phyloP scores from a whole-genome alignment of 2,888 invertebrate species.

The Idaea biselata region DNA sequence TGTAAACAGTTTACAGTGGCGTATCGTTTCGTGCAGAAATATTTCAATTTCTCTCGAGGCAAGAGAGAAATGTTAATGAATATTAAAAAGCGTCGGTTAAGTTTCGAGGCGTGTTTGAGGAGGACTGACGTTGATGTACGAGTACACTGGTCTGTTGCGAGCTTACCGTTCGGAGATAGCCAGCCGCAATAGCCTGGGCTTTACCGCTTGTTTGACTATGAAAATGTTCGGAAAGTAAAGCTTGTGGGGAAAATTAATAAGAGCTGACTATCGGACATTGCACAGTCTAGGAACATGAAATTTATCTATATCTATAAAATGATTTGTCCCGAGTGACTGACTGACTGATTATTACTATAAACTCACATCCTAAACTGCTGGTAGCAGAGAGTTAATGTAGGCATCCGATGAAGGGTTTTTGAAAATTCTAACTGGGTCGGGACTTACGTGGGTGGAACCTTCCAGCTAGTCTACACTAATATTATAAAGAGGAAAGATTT shows the following conservation, averaged over 20 bases:
- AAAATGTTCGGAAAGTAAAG: neutral
- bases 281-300: too few relatives aligned
- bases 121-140: slow-evolving; percentile 54
- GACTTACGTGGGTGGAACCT: too few relatives aligned
- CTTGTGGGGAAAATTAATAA: neutral
- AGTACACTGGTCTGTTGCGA: slow-evolving; percentile 19
- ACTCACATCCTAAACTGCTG: too few relatives aligned
- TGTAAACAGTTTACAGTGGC: slow-evolving; percentile 11
- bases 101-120: slow-evolving; percentile 40
- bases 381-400: too few relatives aligned
- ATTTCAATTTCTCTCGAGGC: slow-evolving; percentile 26
- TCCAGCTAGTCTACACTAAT: too few relatives aligned
- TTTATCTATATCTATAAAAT: neutral
- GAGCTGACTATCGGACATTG: neutral
- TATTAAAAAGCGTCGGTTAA: slow-evolving; percentile 42
- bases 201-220: neutral
- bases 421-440: too few relatives aligned
- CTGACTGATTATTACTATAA: too few relatives aligned
- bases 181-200: neutral
- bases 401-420: too few relatives aligned
- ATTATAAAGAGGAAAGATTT: too few relatives aligned
- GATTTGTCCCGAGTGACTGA: too few relatives aligned
- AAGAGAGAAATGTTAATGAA: slow-evolving; percentile 43
- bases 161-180: slow-evolving; percentile 17
- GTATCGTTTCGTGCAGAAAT: slow-evolving; percentile 18